Evolutionary conservation across 1,140 invertebrate genomes (phyloP).

Genomic region (Drosophila parvula): DNA sequence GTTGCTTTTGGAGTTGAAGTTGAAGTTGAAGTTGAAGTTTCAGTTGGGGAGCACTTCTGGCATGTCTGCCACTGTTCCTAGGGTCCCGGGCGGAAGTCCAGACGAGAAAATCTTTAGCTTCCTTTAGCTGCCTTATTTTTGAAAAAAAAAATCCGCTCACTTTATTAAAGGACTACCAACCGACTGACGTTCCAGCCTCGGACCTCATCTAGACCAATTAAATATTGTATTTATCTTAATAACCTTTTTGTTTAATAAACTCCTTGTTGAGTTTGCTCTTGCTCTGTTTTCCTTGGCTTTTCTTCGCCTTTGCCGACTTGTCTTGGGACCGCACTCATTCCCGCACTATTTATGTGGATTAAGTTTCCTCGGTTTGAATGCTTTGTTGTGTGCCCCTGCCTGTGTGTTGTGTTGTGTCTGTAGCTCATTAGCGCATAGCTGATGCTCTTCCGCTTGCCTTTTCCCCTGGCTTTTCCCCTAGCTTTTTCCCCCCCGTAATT

Average conservation of each 20-base stretch:
- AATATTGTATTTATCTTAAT: slow-evolving; percentile 56
- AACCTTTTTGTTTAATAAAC: slow-evolving; percentile 53
- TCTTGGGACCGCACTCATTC: neutral
- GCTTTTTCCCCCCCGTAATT: neutral
- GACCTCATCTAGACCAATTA: slow-evolving; percentile 28
- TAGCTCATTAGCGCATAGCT: slow-evolving; percentile 44
- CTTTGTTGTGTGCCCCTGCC: slow-evolving; percentile 5
- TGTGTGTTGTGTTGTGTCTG: slow-evolving; percentile 25
- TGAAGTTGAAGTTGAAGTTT: slow-evolving; percentile 1
- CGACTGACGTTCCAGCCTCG: neutral
- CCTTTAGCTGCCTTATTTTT: slow-evolving; percentile 4
- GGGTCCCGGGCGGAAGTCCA: slow-evolving; percentile 1
- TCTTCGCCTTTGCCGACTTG: neutral
- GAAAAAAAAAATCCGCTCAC: neutral
- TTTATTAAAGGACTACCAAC: slow-evolving; percentile 12
- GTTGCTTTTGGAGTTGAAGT: neutral
- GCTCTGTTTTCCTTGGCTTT: slow-evolving; percentile 5
- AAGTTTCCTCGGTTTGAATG: slow-evolving; percentile 21
- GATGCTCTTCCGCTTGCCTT: neutral
- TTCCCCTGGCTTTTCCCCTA: neutral
- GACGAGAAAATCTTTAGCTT: slow-evolving; percentile 17
- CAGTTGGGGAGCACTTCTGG: slow-evolving; percentile 1
- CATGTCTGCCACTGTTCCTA: slow-evolving; percentile 5
- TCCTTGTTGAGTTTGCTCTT: slow-evolving; percentile 22
- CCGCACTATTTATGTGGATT: slow-evolving; percentile 39